These are phyloP conservation scores for Erannis defoliaria DNA, from an alignment of 2,888 invertebrate species.

Conservation along the genomic window DNA sequence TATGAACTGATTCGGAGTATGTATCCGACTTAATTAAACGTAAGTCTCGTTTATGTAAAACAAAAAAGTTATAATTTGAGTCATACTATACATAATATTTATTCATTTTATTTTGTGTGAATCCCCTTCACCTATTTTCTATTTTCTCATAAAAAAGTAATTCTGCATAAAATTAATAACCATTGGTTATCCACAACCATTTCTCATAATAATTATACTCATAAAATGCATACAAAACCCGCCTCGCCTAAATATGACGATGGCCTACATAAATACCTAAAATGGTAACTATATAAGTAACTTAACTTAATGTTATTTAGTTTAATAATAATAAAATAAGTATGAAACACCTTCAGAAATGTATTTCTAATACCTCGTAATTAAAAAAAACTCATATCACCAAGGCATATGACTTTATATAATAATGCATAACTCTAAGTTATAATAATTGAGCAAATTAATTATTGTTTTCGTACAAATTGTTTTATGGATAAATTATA, in stretches of 20 bases:
- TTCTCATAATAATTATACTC: neutral
- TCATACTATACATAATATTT: too few relatives aligned
- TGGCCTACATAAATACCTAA: neutral
- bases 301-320: neutral
- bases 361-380: constrained; percentile 58
- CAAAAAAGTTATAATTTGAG: too few relatives aligned
- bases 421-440: constrained; percentile 4
- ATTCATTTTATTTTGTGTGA: neutral
- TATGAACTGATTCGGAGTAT: too few relatives aligned
- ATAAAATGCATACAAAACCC: constrained; percentile 6
- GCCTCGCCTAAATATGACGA: neutral
- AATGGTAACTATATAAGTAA: neutral
- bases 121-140: neutral
- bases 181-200: constrained; percentile 15
- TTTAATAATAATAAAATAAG: constrained; percentile 6
- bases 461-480: neutral
- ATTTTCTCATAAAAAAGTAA: neutral
- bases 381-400: constrained; percentile 40
- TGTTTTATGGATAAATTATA: neutral
- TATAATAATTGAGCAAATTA: constrained; percentile 20
- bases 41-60: too few relatives aligned
- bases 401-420: neutral
- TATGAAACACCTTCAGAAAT: constrained; percentile 18
- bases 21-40: too few relatives aligned
- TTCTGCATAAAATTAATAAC: neutral